These are phyloP conservation scores for Chironomus striatipennis DNA, from an alignment of 1,140 invertebrate species.

Conservation along the genomic window DNA sequence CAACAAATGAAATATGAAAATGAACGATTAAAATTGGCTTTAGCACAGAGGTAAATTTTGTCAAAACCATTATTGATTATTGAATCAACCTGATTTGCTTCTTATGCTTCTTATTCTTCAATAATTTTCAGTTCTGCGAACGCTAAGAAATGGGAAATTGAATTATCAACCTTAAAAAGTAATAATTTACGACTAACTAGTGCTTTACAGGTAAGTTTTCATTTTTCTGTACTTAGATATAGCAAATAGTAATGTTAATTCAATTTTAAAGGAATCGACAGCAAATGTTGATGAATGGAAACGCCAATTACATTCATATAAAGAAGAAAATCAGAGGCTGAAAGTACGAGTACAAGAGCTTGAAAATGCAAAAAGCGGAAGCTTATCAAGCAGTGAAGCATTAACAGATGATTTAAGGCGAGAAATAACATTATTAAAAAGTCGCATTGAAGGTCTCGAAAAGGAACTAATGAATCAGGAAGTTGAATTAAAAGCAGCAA, in stretches of 20 bases:
- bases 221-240: neutral
- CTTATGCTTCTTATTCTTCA: neutral
- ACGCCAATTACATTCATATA: slow-evolving; percentile 87
- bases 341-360: slow-evolving; percentile 48
- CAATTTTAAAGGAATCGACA: slow-evolving; percentile 65
- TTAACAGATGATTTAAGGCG: slow-evolving; percentile 38
- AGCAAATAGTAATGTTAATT: neutral
- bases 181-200: slow-evolving; percentile 91
- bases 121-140: slow-evolving; percentile 73
- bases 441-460: slow-evolving; percentile 37
- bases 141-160: slow-evolving; percentile 97
- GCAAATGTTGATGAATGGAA: slow-evolving; percentile 99
- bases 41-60: slow-evolving; percentile 89
- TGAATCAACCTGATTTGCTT: neutral
- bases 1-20: slow-evolving; percentile 96
- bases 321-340: slow-evolving; percentile 88
- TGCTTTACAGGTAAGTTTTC: slow-evolving; percentile 66
- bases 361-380: slow-evolving; percentile 34
- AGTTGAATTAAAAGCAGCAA: slow-evolving; percentile 38
- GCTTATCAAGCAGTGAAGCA: slow-evolving; percentile 27
- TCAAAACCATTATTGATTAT: slow-evolving; percentile 26
- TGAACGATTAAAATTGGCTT: slow-evolving; percentile 86
- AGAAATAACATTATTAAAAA: slow-evolving; percentile 37
- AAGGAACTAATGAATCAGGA: slow-evolving; percentile 38
- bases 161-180: slow-evolving; percentile 90